These are phyloP conservation scores for Oncorhynchus tshawytscha DNA, from an alignment of 2,113 vertebrate species.

Conservation along the genomic window DNA sequence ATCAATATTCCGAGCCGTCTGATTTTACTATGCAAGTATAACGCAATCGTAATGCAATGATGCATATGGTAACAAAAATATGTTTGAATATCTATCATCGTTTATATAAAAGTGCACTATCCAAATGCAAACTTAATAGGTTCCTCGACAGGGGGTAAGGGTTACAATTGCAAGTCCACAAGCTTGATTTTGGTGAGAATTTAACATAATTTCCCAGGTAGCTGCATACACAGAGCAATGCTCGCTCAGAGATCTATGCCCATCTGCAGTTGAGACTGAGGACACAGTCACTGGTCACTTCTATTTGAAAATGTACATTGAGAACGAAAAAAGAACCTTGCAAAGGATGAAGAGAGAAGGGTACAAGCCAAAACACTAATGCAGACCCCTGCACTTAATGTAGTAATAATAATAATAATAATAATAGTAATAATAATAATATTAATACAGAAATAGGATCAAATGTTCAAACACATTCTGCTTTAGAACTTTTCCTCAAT, in stretches of 20 bases:
- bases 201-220: constrained; percentile 53
- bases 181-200: constrained; percentile 62
- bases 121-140: constrained; percentile 64
- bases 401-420: constrained; percentile 56
- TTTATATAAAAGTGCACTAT: constrained; percentile 77
- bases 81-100: constrained; percentile 55
- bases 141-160: constrained; percentile 49
- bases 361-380: constrained; percentile 49
- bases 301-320: constrained; percentile 35
- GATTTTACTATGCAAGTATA: constrained; percentile 56
- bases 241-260: constrained; percentile 35
- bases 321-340: constrained; percentile 49
- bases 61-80: constrained; percentile 76
- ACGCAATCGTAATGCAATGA: constrained; percentile 66
- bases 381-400: constrained; percentile 57
- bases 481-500: constrained; percentile 64
- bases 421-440: constrained; percentile 60
- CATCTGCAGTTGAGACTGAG: constrained; percentile 54
- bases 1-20: constrained; percentile 59
- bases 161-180: constrained; percentile 47
- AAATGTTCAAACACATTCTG: constrained; percentile 65
- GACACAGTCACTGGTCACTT: constrained; percentile 56
- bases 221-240: constrained; percentile 43
- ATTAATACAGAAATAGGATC: constrained; percentile 57
- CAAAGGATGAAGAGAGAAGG: constrained; percentile 49